Evolutionary conservation across 2,113 vertebrate species (phyloP).

Genomic region (Lepus americanus): DNA sequence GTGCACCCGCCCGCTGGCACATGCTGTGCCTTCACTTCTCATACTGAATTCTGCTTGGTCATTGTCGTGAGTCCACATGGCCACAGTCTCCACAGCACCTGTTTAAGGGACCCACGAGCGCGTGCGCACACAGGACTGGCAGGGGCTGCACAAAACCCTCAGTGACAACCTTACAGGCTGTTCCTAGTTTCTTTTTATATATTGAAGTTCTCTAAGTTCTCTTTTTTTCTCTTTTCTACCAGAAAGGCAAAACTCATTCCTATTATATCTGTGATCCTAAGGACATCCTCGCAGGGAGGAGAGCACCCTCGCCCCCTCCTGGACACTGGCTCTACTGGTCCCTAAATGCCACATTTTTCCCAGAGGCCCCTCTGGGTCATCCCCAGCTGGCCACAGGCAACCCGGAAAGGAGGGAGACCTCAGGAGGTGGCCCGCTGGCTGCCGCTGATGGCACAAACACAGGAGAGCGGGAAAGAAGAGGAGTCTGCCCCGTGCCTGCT

Average conservation of each 20-base stretch:
- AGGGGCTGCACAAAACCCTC: background rate
- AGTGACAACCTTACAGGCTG: background rate
- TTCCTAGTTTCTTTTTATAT: background rate
- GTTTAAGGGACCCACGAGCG: background rate
- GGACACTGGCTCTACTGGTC: background rate
- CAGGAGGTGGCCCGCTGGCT: background rate
- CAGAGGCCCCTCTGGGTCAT: background rate
- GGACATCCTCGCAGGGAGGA: background rate
- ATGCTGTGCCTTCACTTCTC: background rate
- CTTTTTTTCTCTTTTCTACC: background rate
- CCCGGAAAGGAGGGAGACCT: background rate
- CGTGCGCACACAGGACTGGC: background rate
- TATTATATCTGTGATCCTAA: background rate
- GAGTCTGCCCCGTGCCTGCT: background rate
- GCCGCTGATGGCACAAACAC: background rate
- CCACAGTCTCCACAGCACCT: background rate
- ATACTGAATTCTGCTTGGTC: background rate
- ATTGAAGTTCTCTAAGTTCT: background rate
- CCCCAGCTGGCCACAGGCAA: background rate
- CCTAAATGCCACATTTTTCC: background rate
- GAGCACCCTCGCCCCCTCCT: background rate
- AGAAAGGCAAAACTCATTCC: constrained; percentile 19
- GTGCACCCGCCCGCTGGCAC: background rate
- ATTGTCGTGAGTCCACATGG: background rate
- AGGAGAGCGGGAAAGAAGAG: background rate